phyloP scores from a whole-genome alignment of 2,797 vertebrate species.

The Taeniopygia guttata region DNA sequence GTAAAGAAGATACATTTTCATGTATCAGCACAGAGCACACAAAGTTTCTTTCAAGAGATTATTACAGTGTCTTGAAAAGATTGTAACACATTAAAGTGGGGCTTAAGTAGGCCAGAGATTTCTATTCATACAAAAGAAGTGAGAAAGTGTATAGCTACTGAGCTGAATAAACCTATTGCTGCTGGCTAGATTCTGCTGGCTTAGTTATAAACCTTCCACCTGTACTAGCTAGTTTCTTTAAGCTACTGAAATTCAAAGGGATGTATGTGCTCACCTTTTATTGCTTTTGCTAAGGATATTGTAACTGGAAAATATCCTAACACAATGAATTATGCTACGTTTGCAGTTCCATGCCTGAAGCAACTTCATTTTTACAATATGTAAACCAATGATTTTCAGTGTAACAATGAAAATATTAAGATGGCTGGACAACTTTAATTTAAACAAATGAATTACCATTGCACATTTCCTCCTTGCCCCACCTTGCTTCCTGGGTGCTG shows the following conservation, averaged over 20 bases:
- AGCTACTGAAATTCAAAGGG: conserved; percentile 51
- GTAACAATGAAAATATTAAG: conserved; percentile 16
- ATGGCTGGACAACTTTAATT: background rate
- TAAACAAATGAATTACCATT: background rate
- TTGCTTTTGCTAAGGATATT: conserved; percentile 51
- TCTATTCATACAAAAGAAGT: conserved; percentile 36
- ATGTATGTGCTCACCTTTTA: conserved; percentile 11
- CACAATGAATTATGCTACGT: background rate
- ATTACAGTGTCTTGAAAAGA: conserved; percentile 42
- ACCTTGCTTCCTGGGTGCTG: background rate
- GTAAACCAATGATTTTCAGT: conserved; percentile 6
- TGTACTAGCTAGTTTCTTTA: conserved; percentile 29
- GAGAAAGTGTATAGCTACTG: background rate
- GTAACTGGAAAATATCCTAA: conserved; percentile 33
- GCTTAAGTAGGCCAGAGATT: conserved; percentile 55
- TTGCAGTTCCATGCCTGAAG: conserved; percentile 37
- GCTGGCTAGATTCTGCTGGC: conserved; percentile 25
- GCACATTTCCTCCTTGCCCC: background rate
- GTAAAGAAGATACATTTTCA: conserved; percentile 4
- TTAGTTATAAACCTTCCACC: conserved; percentile 55
- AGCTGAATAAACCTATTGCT: conserved; percentile 45
- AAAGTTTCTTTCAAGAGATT: conserved; percentile 43
- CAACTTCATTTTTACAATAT: conserved; percentile 33
- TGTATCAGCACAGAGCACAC: conserved; percentile 22
- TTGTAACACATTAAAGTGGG: conserved; percentile 34